Conservation (phyloP, 2,113 vertebrate genomes). For the Plectropomus leopardus region DNA sequence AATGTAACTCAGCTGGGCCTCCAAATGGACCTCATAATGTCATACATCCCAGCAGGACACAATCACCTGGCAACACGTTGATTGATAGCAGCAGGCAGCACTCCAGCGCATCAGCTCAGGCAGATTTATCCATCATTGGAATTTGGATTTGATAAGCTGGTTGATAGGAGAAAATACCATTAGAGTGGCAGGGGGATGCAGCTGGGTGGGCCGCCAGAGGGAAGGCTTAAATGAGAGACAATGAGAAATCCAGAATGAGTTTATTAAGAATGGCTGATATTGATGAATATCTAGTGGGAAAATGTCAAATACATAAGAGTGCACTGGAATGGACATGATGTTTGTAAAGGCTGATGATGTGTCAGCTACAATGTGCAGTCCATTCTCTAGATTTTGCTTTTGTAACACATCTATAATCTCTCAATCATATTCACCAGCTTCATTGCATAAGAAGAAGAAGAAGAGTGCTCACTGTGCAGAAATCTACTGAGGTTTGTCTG, state of each 20-base stretch:
- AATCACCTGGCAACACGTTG: conserved; percentile 77
- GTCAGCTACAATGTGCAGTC: conserved; percentile 30
- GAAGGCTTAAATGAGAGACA: conserved; percentile 58
- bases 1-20: conserved; percentile 71
- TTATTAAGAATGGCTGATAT: conserved; percentile 71
- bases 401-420: conserved; percentile 53
- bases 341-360: conserved; percentile 33
- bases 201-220: conserved; percentile 44
- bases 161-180: conserved; percentile 75
- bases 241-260: conserved; percentile 67
- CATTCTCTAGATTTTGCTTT: conserved; percentile 37
- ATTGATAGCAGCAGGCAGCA: conserved; percentile 74
- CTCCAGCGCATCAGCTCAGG: conserved; percentile 64
- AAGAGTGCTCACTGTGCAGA: conserved; percentile 42
- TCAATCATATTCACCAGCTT: conserved; percentile 58
- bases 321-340: conserved; percentile 39
- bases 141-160: conserved; percentile 79
- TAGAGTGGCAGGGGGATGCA: conserved; percentile 60
- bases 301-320: conserved; percentile 42
- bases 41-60: conserved; percentile 70
- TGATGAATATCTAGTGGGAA: conserved; percentile 53
- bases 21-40: conserved; percentile 78
- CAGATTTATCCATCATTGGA: conserved; percentile 82
- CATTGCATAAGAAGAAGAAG: conserved; percentile 40
- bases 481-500: conserved; percentile 66